phyloP scores from a whole-genome alignment of 2,888 invertebrate genomes.

The Drosophila ezoana region DNA sequence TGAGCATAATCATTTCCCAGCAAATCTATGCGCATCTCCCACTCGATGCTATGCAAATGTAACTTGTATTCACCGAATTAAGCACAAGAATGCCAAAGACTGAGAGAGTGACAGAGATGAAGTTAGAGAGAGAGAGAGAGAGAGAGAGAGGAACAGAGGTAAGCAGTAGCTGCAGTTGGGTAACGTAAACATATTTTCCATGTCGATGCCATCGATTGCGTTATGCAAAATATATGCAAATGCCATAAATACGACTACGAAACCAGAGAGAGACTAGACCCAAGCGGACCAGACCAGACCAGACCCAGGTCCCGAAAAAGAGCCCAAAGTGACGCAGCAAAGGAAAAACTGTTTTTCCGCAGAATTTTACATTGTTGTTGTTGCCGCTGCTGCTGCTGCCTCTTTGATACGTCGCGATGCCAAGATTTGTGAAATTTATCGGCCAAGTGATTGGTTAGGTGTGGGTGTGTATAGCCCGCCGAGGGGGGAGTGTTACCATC shows the following conservation, averaged over 20 bases:
- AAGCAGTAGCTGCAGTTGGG: constrained; percentile 45
- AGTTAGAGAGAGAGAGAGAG: constrained; percentile 13
- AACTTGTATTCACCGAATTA: constrained; percentile 65
- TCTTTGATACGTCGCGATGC: constrained; percentile 70
- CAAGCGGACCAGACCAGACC: constrained; percentile 12
- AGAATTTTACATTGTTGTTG: constrained; percentile 47
- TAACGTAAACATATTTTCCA: constrained; percentile 83
- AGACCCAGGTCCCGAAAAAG: constrained; percentile 26
- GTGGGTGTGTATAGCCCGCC: constrained; percentile 33
- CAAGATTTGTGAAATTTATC: constrained; percentile 82
- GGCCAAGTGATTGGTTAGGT: constrained; percentile 75
- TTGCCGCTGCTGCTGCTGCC: constrained; percentile 25
- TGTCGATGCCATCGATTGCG: constrained; percentile 84
- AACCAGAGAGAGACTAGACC: constrained; percentile 26
- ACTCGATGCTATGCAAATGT: constrained; percentile 71
- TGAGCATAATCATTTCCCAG: constrained; percentile 77
- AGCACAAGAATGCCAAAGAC: constrained; percentile 55
- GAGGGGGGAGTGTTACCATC: not conserved
- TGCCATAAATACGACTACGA: constrained; percentile 74
- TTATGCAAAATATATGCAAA: constrained; percentile 84
- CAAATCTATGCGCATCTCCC: constrained; percentile 80
- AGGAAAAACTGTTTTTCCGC: constrained; percentile 62
- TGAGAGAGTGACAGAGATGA: constrained; percentile 3
- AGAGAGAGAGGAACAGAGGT: constrained; percentile 8
- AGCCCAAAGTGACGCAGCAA: constrained; percentile 55